phyloP scores from a whole-genome alignment of 2,797 vertebrate genomes.

The Darevskia nairensis region DNA sequence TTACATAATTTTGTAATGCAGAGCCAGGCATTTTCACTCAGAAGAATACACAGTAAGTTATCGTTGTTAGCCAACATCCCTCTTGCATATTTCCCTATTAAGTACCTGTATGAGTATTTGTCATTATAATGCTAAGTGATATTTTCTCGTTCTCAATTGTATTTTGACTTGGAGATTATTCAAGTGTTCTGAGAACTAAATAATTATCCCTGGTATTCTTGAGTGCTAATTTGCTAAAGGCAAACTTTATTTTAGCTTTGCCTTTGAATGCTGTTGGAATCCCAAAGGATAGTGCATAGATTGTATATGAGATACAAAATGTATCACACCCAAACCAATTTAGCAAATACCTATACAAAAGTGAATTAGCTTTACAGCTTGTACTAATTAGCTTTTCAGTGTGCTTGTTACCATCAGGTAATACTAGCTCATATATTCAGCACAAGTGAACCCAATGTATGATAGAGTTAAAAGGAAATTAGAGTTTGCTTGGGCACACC shows the following conservation, averaged over 20 bases:
- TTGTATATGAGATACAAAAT: not conserved
- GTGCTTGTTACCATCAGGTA: not conserved
- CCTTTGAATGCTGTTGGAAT: not conserved
- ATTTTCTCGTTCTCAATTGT: not conserved
- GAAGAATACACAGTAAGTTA: not conserved
- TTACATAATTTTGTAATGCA: not conserved
- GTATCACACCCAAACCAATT: rapidly evolving
- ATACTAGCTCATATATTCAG: not conserved
- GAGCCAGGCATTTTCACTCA: not conserved
- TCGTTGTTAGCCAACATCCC: not conserved
- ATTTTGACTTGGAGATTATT: not conserved
- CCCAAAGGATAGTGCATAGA: rapidly evolving
- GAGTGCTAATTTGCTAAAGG: not conserved
- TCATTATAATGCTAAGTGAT: not conserved
- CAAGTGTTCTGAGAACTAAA: not conserved
- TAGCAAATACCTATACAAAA: not conserved
- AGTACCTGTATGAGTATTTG: not conserved
- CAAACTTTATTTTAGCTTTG: not conserved
- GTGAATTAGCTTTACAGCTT: not conserved
- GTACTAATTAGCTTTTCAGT: not conserved
- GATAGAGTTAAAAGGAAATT: not conserved
- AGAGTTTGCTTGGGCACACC: not conserved
- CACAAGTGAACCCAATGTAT: not conserved
- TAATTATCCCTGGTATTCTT: rapidly evolving
- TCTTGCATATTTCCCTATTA: not conserved